phyloP scores from a whole-genome alignment of 2,888 invertebrate genomes.

The Ariolimax columbianus region DNA sequence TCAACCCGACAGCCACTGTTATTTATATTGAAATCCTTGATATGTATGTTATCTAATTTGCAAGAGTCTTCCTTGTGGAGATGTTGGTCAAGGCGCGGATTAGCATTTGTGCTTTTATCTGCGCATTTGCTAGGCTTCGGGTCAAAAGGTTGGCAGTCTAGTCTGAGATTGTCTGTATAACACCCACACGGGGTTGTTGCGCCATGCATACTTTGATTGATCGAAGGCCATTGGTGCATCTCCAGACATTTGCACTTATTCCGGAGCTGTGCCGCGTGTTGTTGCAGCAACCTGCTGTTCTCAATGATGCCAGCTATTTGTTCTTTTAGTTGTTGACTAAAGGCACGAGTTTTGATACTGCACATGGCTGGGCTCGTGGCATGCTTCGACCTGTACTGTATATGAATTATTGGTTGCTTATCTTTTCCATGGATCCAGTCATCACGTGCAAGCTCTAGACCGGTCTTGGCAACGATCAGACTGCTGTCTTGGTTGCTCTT shows the following conservation, averaged over 20 bases:
- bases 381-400: neutral
- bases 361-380: too few relatives aligned
- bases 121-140: neutral
- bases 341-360: neutral
- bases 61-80: neutral
- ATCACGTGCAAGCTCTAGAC: neutral
- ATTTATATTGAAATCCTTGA: neutral
- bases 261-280: slow-evolving; percentile 7
- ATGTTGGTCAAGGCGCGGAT: neutral
- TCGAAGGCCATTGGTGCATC: neutral
- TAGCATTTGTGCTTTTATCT: slow-evolving; percentile 19
- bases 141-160: neutral
- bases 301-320: slow-evolving; percentile 20
- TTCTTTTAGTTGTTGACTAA: neutral
- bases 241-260: slow-evolving; percentile 6
- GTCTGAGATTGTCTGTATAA: neutral
- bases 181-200: neutral
- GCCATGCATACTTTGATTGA: neutral
- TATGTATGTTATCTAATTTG: too few relatives aligned
- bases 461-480: neutral
- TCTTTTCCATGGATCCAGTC: neutral
- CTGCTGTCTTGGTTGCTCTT: neutral
- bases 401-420: slow-evolving; percentile 15
- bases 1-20: neutral
- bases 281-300: slow-evolving; percentile 12